Percentiles rank a stretch among this genome's conserved stretches.
These are phyloP conservation scores for Cheilosia variabilis DNA, from an alignment of 2,888 invertebrate genomes.

Conservation along the genomic window DNA sequence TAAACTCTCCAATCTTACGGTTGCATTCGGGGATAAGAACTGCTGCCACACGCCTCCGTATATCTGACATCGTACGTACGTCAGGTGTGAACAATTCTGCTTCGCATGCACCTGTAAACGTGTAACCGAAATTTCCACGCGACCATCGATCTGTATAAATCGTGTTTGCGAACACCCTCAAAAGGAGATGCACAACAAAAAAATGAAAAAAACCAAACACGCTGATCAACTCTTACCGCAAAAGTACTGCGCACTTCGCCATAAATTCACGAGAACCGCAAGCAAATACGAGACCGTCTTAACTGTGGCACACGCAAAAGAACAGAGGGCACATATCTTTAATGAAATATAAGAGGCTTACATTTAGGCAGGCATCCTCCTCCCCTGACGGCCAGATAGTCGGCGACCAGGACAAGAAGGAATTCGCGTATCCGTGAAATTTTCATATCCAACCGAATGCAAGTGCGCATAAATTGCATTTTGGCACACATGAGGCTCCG, in stretches of 20 bases:
- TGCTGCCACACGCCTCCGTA: conserved; percentile 54
- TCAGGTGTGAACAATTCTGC: conserved; percentile 73
- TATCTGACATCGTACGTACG: conserved; percentile 35
- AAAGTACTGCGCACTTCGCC: conserved; percentile 42
- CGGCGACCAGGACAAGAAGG: not conserved
- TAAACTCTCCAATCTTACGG: conserved; percentile 28
- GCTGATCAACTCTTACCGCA: conserved; percentile 35
- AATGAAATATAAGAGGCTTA: conserved; percentile 64
- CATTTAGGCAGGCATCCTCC: conserved; percentile 42
- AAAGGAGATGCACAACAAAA: conserved; percentile 33
- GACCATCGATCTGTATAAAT: conserved; percentile 66
- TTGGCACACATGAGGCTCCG: conserved; percentile 62
- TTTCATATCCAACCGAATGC: conserved; percentile 64
- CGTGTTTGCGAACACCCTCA: conserved; percentile 66
- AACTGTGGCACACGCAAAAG: conserved; percentile 45
- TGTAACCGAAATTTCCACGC: conserved; percentile 64
- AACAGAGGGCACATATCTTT: conserved; percentile 30
- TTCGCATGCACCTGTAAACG: conserved; percentile 61
- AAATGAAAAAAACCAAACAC: conserved; percentile 23
- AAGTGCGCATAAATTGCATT: conserved; percentile 74
- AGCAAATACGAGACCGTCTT: conserved; percentile 50
- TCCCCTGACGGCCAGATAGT: not conserved
- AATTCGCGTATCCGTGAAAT: conserved; percentile 53
- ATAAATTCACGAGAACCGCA: conserved; percentile 58
- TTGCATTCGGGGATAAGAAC: conserved; percentile 33